Evolutionary conservation across 2,888 invertebrate species (phyloP).

Genomic region (Mantis religiosa): DNA sequence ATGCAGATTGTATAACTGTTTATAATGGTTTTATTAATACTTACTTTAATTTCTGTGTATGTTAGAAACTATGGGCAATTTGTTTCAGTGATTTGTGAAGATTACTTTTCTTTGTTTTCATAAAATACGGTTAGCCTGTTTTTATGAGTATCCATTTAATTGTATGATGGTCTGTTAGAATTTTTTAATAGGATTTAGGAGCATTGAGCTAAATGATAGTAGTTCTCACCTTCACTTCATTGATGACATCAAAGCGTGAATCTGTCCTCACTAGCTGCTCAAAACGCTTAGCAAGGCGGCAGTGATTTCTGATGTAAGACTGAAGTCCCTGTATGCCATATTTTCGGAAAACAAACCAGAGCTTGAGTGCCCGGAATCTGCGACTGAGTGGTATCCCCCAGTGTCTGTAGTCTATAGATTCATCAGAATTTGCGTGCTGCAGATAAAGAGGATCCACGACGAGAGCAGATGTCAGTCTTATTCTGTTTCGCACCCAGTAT

Average conservation of each 20-base stretch:
- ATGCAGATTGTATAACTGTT: no score
- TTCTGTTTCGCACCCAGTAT: slow-evolving; percentile 73
- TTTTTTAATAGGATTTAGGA: no score
- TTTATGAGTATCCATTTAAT: no score
- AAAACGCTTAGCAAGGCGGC: slow-evolving; percentile 70
- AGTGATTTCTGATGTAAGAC: slow-evolving; percentile 78
- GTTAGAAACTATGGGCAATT: no score
- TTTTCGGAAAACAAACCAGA: slow-evolving; percentile 82
- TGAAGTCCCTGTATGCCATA: slow-evolving; percentile 81
- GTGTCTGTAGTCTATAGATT: slow-evolving; percentile 69
- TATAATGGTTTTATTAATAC: no score
- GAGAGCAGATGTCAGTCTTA: slow-evolving; percentile 74
- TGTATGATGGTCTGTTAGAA: no score
- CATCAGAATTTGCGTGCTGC: slow-evolving; percentile 72
- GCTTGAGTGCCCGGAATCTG: slow-evolving; percentile 77
- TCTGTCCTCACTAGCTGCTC: slow-evolving; percentile 65
- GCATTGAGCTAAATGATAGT: background rate
- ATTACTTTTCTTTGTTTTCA: no score
- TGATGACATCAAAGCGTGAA: slow-evolving; percentile 69
- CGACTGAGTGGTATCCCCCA: slow-evolving; percentile 85
- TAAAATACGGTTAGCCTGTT: no score
- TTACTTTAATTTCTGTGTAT: no score
- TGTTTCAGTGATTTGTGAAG: no score
- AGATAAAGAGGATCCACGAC: slow-evolving; percentile 82
- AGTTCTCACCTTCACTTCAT: slow-evolving; percentile 56